These are phyloP conservation scores for Erinaceus europaeus DNA, from an alignment of 2,113 vertebrate species.

Conservation along the genomic window DNA sequence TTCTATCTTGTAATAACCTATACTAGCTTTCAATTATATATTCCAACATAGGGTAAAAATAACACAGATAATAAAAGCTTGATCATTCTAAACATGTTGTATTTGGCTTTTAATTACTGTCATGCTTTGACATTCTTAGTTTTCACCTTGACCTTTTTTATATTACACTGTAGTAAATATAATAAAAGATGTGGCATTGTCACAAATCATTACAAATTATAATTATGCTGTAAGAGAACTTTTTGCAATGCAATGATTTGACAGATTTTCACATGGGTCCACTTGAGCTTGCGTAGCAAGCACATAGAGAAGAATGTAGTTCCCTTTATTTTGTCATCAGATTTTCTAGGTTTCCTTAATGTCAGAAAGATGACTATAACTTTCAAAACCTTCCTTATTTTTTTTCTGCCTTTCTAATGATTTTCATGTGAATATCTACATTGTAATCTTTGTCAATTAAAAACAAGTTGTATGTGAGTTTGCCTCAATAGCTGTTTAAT, in stretches of 20 bases:
- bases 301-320: neutral
- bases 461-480: neutral
- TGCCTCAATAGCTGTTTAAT: neutral
- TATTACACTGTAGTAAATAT: neutral
- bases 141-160: constrained; percentile 22
- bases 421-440: neutral
- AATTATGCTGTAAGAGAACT: neutral
- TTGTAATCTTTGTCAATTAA: neutral
- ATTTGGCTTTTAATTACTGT: constrained; percentile 1
- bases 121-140: neutral
- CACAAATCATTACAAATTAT: neutral
- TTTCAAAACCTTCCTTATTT: neutral
- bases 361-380: neutral
- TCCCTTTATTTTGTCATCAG: neutral
- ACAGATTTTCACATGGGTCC: neutral
- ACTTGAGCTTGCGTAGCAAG: neutral
- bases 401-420: neutral
- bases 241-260: neutral
- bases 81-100: neutral
- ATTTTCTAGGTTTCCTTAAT: neutral
- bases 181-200: neutral
- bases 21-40: constrained; percentile 25
- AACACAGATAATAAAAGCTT: neutral
- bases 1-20: constrained; percentile 30
- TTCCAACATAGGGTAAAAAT: neutral